phyloP scores from a whole-genome alignment of 2,113 vertebrate species.

The Myotis lucifugus region DNA sequence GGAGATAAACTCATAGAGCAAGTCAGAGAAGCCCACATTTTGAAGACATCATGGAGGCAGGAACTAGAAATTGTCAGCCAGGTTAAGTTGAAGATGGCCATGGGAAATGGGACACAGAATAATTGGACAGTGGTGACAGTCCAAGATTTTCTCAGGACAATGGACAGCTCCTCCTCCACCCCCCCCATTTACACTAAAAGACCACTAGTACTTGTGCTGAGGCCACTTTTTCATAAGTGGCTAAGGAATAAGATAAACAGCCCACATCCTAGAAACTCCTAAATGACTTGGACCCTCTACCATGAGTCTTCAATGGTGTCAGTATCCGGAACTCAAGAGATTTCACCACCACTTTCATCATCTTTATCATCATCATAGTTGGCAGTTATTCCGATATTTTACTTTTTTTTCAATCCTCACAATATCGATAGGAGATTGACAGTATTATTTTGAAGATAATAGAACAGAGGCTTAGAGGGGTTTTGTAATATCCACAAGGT shows the following conservation, averaged over 20 bases:
- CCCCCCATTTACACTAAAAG: neutral
- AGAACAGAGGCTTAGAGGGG: neutral
- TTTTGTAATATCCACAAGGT: neutral
- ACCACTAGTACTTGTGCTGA: neutral
- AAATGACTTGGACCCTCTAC: neutral
- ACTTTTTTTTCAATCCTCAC: neutral
- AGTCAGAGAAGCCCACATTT: neutral
- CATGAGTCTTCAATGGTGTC: neutral
- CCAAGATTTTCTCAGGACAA: neutral
- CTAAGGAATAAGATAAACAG: neutral
- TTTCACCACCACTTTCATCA: neutral
- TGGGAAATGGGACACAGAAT: neutral
- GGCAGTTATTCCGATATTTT: neutral
- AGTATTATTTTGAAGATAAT: neutral
- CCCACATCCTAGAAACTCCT: neutral
- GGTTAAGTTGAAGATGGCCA: neutral
- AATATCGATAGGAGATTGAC: neutral
- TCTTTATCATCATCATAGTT: neutral
- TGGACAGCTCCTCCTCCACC: neutral
- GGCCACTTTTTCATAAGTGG: neutral
- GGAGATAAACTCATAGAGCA: neutral
- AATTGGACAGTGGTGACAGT: neutral
- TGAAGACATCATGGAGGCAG: neutral
- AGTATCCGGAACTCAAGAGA: neutral
- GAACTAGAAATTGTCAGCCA: neutral